Conservation (phyloP, 2,797 vertebrate species). For the Lithobates sylvaticus region DNA sequence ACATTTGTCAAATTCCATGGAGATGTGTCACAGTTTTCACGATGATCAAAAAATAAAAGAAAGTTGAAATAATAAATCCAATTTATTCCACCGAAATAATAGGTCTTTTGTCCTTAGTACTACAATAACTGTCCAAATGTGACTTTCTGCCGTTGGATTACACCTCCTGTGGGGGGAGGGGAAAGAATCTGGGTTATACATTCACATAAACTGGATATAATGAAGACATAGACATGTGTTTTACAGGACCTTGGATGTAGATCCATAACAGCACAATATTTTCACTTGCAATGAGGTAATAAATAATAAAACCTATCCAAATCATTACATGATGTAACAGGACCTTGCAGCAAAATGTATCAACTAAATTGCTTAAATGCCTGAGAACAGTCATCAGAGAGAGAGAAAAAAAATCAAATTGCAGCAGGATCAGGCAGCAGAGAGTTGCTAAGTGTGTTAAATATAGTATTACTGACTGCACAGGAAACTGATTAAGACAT, state of each 20-base stretch:
- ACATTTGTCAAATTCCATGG: slow-evolving; percentile 85
- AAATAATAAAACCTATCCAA: not conserved
- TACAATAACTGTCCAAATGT: slow-evolving; percentile 72
- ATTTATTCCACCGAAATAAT: slow-evolving; percentile 51
- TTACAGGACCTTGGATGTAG: slow-evolving; percentile 16
- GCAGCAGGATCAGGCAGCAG: slow-evolving; percentile 70
- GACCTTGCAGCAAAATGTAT: slow-evolving; percentile 9
- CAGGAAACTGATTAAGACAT: slow-evolving; percentile 85
- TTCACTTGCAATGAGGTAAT: not conserved
- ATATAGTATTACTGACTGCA: slow-evolving; percentile 78
- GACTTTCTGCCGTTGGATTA: slow-evolving; percentile 62
- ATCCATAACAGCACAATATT: not conserved
- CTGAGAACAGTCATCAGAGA: not conserved
- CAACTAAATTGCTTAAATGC: slow-evolving; percentile 5
- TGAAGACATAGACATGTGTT: slow-evolving; percentile 28
- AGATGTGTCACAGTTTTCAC: slow-evolving; percentile 66
- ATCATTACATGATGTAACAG: not conserved
- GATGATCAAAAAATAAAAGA: not conserved
- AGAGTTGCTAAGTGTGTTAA: slow-evolving; percentile 77
- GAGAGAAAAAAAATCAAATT: slow-evolving; percentile 1
- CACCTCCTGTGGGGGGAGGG: slow-evolving; percentile 76
- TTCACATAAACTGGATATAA: slow-evolving; percentile 66
- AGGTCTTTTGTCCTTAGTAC: slow-evolving; percentile 72
- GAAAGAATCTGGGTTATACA: slow-evolving; percentile 75
- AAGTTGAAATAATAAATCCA: slow-evolving; percentile 53